Percentiles rank a stretch among this genome's conserved stretches.
Evolutionary conservation across 2,888 invertebrate species (phyloP).

Genomic region (Julus scandinavius): DNA sequence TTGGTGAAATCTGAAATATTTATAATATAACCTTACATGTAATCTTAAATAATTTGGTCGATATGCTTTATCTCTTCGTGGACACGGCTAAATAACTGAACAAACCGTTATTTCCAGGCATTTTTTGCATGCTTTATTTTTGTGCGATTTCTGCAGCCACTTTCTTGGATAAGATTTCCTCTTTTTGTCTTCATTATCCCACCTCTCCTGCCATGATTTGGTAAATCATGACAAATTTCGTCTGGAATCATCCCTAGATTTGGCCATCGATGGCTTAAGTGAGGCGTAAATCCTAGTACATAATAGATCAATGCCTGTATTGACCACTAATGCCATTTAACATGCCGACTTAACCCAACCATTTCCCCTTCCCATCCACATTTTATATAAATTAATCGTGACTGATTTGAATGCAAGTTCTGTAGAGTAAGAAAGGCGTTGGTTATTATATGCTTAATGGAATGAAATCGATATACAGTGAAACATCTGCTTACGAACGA

Average conservation of each 20-base stretch:
- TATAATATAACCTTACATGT: no score
- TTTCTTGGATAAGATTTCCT: background rate
- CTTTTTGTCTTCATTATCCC: constrained; percentile 22
- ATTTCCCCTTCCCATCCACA: no score
- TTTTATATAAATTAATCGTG: no score
- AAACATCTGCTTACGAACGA: no score
- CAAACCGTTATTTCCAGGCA: background rate
- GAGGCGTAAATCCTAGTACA: background rate
- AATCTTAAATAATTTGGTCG: no score
- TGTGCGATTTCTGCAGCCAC: background rate
- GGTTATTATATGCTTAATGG: no score
- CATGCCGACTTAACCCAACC: background rate
- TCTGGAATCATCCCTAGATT: background rate
- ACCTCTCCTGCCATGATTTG: background rate
- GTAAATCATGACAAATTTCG: constrained; percentile 28
- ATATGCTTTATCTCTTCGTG: no score
- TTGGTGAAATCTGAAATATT: no score
- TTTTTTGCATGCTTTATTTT: background rate
- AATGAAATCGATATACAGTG: no score
- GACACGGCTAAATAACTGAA: no score
- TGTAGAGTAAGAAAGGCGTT: no score
- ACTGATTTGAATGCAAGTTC: no score
- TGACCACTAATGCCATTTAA: background rate
- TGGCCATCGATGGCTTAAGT: background rate
- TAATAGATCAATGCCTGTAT: background rate